A percentile compares a stretch with the other conserved stretches of the same genome.
These are phyloP conservation scores for Andrena praecox DNA, from an alignment of 2,888 invertebrate species.

Conservation along the genomic window DNA sequence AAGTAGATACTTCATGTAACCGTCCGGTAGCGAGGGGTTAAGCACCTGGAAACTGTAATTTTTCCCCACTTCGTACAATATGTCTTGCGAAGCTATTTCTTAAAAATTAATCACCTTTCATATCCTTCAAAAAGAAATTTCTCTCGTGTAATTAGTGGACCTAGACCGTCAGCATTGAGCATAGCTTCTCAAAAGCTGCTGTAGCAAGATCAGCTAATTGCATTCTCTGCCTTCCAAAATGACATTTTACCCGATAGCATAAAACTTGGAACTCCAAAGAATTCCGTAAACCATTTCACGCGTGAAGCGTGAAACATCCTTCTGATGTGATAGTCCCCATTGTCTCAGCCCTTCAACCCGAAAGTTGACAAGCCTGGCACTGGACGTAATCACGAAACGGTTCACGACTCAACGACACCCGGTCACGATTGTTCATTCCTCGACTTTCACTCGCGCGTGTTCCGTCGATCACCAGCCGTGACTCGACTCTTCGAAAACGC, in stretches of 20 bases:
- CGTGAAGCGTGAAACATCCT: not conserved
- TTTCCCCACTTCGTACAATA: not conserved
- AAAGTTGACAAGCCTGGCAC: conserved; percentile 40
- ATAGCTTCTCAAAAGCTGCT: too few relatives aligned
- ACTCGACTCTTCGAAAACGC: conserved; percentile 71
- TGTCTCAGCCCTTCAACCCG: conserved; percentile 38
- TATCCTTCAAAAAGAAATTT: not conserved
- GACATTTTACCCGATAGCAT: not conserved
- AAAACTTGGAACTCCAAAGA: not conserved
- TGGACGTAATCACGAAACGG: conserved; percentile 57
- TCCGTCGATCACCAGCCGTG: conserved; percentile 75
- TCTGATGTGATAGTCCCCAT: conserved; percentile 34
- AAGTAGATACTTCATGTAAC: conserved; percentile 5
- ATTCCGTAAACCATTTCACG: not conserved
- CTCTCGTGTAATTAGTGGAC: too few relatives aligned
- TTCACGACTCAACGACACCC: conserved; percentile 67
- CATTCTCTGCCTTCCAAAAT: not conserved
- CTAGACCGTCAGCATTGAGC: too few relatives aligned
- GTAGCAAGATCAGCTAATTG: too few relatives aligned
- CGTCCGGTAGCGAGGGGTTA: conserved; percentile 9
- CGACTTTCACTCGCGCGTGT: conserved; percentile 73
- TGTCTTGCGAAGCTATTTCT: not conserved
- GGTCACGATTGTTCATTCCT: conserved; percentile 65
- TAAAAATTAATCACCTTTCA: not conserved
- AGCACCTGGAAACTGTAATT: conserved; percentile 14